Base-by-base conservation (phyloP, 2,797 vertebrate species). In the Hapalemur alaotrensis region DNA sequence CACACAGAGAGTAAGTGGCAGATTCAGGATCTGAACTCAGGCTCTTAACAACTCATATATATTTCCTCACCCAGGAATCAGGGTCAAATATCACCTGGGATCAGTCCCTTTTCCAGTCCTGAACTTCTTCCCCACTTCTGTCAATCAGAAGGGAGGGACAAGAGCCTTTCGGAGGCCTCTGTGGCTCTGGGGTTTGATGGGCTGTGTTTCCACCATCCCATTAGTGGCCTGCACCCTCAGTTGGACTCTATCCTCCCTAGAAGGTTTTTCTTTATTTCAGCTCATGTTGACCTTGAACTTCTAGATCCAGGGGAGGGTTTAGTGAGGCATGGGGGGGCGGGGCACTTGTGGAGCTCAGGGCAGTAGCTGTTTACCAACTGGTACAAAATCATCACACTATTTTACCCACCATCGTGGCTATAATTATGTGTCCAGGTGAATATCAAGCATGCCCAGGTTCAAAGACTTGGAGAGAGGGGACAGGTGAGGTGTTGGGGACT, bases 401-500 rank as follows among this genome's bases (percentile, higher is more conserved):
- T 52, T 69, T 70, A 32, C 80, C 63, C 7, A 25, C 78, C 48
- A 28, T 52, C 50, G 13, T 72, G 63, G 35, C 61, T 59, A 10
- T 81, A 46, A 41, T 59, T 65, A 57, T 35, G 8, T 1, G 0
- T 84, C 46, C 43, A n/a, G 46, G 61, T 84, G 41, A 72, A 48
- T 78, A 14, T 79, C 43, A 18, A 14, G 72, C 30, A 4, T 23
- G 11, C 25, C 38, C 63, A 30, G 46, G 57, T 83, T 7, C 2
- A 25, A 50, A 72, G 48, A 50, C 30, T 32, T 32, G 4, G 35
- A 85, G 13, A 65, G 22, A 87, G 81, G 92, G 93, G 91, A 52
- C 82, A 80, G 86, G 81, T 32, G 4, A 95, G 69, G 50, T 70
- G 41, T 70, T 87, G 70, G 95, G 95, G 38, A n/a, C n/a, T n/a